Conservation (phyloP, 1,140 invertebrate genomes). For the Ceratosolen solmsi region DNA sequence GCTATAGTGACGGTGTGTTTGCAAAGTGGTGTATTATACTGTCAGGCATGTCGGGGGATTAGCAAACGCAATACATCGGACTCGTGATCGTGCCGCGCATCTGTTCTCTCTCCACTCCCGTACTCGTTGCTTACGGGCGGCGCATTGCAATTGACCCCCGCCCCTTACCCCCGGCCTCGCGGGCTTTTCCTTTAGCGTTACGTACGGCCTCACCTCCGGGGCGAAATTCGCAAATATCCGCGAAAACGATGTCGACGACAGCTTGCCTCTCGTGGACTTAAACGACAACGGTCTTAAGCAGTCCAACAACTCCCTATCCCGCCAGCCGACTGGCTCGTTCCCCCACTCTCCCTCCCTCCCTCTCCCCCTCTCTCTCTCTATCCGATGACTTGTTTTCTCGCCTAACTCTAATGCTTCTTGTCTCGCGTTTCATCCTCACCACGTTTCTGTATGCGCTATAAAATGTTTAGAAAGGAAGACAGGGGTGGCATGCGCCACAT, state of each 20-base stretch:
- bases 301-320: neutral
- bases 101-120: slow-evolving; percentile 61
- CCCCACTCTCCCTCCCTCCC: neutral
- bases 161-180: neutral
- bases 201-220: slow-evolving; percentile 49
- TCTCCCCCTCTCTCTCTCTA: neutral
- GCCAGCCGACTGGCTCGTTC: neutral
- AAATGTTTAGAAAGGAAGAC: neutral
- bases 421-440: neutral
- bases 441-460: neutral
- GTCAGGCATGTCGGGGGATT: slow-evolving; percentile 71
- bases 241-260: slow-evolving; percentile 58
- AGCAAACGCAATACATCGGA: slow-evolving; percentile 72
- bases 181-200: neutral
- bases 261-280: slow-evolving; percentile 24
- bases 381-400: neutral
- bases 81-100: slow-evolving; percentile 70
- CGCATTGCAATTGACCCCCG: slow-evolving; percentile 68
- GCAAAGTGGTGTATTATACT: slow-evolving; percentile 72
- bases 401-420: neutral
- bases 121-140: slow-evolving; percentile 60
- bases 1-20: slow-evolving; percentile 65
- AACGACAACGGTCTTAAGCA: slow-evolving; percentile 26
- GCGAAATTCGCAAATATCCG: slow-evolving; percentile 66
- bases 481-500: neutral